Evolutionary conservation across 1,140 invertebrate genomes (phyloP).

Genomic region (Sitobion miscanthi): DNA sequence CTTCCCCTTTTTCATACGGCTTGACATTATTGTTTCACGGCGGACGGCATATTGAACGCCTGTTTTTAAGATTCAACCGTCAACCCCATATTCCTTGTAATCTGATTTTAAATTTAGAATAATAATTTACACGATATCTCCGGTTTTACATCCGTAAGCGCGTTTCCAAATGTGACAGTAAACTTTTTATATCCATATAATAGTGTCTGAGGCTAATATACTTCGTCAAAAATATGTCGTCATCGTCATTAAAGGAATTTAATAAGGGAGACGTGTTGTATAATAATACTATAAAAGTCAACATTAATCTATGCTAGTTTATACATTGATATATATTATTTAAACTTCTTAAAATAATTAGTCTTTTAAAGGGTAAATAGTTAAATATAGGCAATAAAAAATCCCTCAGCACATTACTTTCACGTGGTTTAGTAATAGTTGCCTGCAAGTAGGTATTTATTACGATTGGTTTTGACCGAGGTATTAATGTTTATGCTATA

Average conservation of each 20-base stretch:
- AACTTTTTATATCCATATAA: conserved; percentile 40
- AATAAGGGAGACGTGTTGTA: background rate
- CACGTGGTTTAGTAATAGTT: background rate
- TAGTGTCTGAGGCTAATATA: background rate
- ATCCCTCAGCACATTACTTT: background rate
- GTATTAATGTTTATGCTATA: background rate
- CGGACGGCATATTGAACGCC: background rate
- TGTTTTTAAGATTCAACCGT: background rate
- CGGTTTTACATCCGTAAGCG: conserved; percentile 19
- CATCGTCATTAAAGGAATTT: background rate
- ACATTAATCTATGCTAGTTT: background rate
- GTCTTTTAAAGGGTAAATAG: background rate
- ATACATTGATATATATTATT: background rate
- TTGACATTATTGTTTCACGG: background rate
- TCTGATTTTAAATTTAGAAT: conserved; percentile 52
- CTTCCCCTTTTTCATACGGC: conserved; percentile 10
- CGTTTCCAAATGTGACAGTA: background rate
- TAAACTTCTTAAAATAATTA: background rate
- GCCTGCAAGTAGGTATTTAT: background rate
- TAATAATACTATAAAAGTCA: background rate
- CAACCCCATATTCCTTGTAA: conserved; percentile 12
- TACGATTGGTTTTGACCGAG: background rate
- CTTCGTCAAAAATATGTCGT: background rate
- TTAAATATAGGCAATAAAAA: background rate
- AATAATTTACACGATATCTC: conserved; percentile 27